phyloP scores from a whole-genome alignment of 2,113 vertebrate genomes.

The Sceloporus undulatus region DNA sequence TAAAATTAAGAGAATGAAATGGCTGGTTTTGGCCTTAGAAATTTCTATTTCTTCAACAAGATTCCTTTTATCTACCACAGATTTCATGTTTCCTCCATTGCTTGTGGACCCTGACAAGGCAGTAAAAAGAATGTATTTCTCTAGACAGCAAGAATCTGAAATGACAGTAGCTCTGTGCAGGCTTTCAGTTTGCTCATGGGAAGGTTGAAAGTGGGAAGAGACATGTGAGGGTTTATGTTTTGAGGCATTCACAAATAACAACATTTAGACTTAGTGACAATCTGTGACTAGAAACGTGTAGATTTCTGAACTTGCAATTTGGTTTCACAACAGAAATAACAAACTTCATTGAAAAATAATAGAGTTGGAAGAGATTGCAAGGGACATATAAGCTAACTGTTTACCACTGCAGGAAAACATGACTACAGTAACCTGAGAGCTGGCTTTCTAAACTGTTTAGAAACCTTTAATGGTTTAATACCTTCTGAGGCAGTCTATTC shows the following conservation, averaged over 20 bases:
- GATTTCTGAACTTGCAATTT: too few species aligned
- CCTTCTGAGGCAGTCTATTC: too few species aligned
- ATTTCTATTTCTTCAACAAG: constrained; percentile 60
- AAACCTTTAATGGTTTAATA: too few species aligned
- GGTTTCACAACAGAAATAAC: too few species aligned
- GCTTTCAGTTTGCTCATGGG: background rate
- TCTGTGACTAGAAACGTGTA: background rate
- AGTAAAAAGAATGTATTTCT: constrained; percentile 71
- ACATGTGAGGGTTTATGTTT: background rate
- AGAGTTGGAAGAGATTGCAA: too few species aligned
- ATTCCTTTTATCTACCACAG: constrained; percentile 55
- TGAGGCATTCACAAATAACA: background rate
- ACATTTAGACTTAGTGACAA: background rate
- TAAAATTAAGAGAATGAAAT: constrained; percentile 63
- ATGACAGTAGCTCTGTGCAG: constrained; percentile 46
- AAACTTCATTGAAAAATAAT: too few species aligned
- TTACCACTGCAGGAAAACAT: too few species aligned
- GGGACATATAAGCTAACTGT: too few species aligned
- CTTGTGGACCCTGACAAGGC: constrained; percentile 67
- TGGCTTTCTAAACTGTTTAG: too few species aligned
- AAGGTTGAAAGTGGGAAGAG: background rate
- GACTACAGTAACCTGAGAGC: too few species aligned
- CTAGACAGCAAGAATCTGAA: constrained; percentile 59
- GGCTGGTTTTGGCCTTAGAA: constrained; percentile 68
- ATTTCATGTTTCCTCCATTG: constrained; percentile 41